phyloP scores from a whole-genome alignment of 2,797 vertebrate species.

The Melopsittacus undulatus region DNA sequence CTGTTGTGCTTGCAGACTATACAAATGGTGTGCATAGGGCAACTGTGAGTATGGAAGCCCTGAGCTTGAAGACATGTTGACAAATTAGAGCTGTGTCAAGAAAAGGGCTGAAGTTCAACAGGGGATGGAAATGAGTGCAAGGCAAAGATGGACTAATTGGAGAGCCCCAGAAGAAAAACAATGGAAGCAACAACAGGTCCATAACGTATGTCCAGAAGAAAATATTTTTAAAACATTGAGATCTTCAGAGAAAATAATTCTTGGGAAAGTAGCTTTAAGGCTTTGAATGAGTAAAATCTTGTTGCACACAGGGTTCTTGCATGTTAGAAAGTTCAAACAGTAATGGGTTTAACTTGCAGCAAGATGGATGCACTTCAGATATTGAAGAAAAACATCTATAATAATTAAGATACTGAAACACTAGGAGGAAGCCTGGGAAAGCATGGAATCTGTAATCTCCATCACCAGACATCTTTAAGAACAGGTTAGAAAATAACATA shows the following conservation, averaged over 20 bases:
- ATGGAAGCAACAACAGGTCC: not conserved
- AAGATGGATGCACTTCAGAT: constrained; percentile 5
- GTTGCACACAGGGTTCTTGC: not conserved
- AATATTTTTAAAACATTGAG: not conserved
- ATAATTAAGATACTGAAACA: constrained; percentile 10
- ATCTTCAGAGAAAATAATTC: not conserved
- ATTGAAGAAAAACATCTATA: not conserved
- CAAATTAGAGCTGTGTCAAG: not conserved
- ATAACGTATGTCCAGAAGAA: not conserved
- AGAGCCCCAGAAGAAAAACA: not conserved
- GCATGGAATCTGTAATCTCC: not conserved
- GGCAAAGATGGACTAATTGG: not conserved
- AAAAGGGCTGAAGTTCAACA: not conserved
- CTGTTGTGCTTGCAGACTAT: not conserved
- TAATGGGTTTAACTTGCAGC: not conserved
- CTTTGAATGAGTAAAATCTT: not conserved
- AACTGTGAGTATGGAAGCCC: not conserved
- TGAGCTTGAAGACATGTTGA: not conserved
- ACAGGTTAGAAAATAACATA: not conserved
- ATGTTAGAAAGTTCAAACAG: not conserved
- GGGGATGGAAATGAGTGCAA: not conserved
- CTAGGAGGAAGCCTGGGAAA: not conserved
- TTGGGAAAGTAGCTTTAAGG: not conserved
- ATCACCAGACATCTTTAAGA: constrained; percentile 17
- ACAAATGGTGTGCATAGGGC: not conserved